Evolutionary conservation across 2,113 vertebrate genomes (phyloP).

Genomic region (Garra rufa): DNA sequence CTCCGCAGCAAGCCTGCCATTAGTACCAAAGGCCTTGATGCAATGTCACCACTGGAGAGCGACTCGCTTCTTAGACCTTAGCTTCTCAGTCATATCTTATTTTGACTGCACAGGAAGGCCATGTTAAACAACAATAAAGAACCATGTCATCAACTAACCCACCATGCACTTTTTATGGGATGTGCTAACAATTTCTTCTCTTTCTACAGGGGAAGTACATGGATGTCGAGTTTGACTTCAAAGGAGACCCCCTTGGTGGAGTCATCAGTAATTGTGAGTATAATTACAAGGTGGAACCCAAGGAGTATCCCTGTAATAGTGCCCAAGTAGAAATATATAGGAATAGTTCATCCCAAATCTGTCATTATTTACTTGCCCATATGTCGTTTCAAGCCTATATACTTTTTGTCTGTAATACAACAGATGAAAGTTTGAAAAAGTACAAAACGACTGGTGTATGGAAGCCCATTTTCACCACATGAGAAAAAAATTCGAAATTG

Average conservation of each 20-base stretch:
- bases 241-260: constrained; percentile 96
- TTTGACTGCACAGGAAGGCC: constrained; percentile 36
- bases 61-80: constrained; percentile 3
- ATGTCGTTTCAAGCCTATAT: not conserved
- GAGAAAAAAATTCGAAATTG: too few species aligned
- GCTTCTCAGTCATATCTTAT: constrained; percentile 48
- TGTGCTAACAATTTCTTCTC: constrained; percentile 47
- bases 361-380: not conserved
- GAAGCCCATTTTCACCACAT: too few species aligned
- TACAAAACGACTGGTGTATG: too few species aligned
- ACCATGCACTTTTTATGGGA: not conserved
- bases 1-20: constrained; percentile 13
- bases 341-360: not conserved
- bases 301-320: constrained; percentile 25
- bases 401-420: not conserved
- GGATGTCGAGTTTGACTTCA: constrained; percentile 99
- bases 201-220: constrained; percentile 95
- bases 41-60: constrained; percentile 32
- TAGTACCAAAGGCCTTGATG: constrained; percentile 46
- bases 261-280: constrained; percentile 99
- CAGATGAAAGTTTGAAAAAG: not conserved
- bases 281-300: constrained; percentile 35
- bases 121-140: constrained; percentile 21
- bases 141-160: not conserved
- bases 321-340: not conserved